Base-by-base conservation (phyloP, 2,888 invertebrate species). In the Nomada fabriciana region DNA sequence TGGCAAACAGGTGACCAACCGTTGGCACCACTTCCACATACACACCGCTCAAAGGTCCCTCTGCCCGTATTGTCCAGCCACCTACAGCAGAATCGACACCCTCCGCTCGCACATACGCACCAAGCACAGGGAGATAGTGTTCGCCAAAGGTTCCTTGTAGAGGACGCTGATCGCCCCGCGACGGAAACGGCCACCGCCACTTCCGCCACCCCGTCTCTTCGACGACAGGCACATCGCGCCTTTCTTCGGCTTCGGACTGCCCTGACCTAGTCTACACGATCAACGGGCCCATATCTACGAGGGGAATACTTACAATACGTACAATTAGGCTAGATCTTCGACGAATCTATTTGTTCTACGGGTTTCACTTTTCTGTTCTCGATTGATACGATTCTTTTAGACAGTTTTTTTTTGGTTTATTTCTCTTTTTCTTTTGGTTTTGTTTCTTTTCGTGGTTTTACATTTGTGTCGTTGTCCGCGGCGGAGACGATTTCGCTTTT, bases 11-110 rank as follows among this genome's bases (percentile, higher is more conserved):
- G 97, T 97, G 87, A 97, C 97, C 94, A 97, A 97, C 95, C 95
- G 97, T 94, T 97, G 97, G 97, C 97, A 97, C 94, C 97, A 97
- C 95, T 97, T 96, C 95, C 97, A 97, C 94, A 97, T 97, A 90
- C 97, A 97, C 94, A 97, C 97, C 82, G 96, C 97, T 87, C 96
- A 97, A 94, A 95, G 97, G 90, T 97, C 96, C 89, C 95, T 96
- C 91, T 98, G 98, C 94, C 97, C 97, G 83, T 97, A 97, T 94
- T 98, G 98, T 95, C 97, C 97, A 87, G 97, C 97, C 91, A 97
- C 97, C 83, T 98, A 98, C 95, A 97, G 97, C 95, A 96, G 98
- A 94, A 97, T 97, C 94, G 98, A 98, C 95, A 97, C 98, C 69
- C 95, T 98, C 93, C 96, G 97, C 93, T 96, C 96, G 72, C 98